A percentile compares a stretch with the other conserved stretches of the same genome.
phyloP scores from a whole-genome alignment of 2,113 vertebrate species.

The Sphyrna mokarran region DNA sequence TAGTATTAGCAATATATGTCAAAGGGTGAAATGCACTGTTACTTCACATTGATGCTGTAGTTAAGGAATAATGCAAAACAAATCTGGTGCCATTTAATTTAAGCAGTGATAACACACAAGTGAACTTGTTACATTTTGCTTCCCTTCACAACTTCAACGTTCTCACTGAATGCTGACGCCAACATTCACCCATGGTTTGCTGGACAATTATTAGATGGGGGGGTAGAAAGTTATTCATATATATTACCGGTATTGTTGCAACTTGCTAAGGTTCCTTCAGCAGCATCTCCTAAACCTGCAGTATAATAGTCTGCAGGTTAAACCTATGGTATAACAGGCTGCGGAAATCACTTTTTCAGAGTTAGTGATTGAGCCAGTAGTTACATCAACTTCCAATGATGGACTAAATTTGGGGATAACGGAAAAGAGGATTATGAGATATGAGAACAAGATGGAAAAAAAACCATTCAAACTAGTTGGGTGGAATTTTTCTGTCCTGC shows the following conservation, averaged over 20 bases:
- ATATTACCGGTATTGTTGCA: not conserved
- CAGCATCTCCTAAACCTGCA: not conserved
- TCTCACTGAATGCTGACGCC: not conserved
- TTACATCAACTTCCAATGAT: not conserved
- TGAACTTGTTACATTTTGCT: not conserved
- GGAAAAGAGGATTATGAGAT: not conserved
- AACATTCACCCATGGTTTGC: not conserved
- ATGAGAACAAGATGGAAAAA: not conserved
- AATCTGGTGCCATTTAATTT: not conserved
- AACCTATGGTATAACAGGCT: not conserved
- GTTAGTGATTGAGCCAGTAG: not conserved
- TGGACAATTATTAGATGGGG: not conserved
- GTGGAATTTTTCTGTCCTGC: too few species aligned
- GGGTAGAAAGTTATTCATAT: not conserved
- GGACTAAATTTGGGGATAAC: not conserved
- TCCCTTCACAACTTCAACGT: not conserved
- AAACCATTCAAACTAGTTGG: not conserved
- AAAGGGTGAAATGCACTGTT: not conserved
- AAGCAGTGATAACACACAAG: not conserved
- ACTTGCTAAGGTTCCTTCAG: not conserved
- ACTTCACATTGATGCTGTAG: not conserved
- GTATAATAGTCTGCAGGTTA: too few species aligned
- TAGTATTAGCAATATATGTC: not conserved
- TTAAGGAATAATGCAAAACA: not conserved
- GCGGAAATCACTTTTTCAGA: not conserved